These are phyloP conservation scores for Epizoanthus scotinus DNA, from an alignment of 92 coral and sea anemone species.

Conservation along the genomic window DNA sequence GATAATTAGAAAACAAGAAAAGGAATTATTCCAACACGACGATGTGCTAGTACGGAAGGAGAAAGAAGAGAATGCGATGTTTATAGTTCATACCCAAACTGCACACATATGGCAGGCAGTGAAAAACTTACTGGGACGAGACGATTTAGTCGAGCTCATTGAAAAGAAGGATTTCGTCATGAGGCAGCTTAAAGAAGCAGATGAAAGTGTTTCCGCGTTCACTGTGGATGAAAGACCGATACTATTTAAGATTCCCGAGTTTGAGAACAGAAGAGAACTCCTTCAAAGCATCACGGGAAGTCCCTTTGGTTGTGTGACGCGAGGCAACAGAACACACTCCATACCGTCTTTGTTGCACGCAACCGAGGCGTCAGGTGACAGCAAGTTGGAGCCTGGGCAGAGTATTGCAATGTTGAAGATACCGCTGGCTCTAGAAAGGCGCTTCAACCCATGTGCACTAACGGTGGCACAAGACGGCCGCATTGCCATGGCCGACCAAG, in stretches of 20 bases:
- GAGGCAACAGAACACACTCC: constrained; percentile 3
- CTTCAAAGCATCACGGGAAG: constrained; percentile 72
- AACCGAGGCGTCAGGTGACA: constrained; percentile 40
- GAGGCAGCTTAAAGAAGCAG: constrained; percentile 65
- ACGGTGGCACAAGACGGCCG: constrained; percentile 43
- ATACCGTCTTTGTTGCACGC: constrained; percentile 33
- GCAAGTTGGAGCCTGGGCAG: constrained; percentile 66
- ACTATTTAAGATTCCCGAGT: constrained; percentile 44
- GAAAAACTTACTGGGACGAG: constrained; percentile 55
- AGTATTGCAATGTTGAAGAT: constrained; percentile 56
- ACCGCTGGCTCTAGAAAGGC: constrained; percentile 54
- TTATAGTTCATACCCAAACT: constrained; percentile 51
- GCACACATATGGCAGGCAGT: constrained; percentile 56
- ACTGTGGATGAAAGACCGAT: constrained; percentile 50
- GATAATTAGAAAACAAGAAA: constrained; percentile 66
- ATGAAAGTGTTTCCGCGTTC: constrained; percentile 53
- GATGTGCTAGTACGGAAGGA: constrained; percentile 54
- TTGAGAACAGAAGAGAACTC: constrained; percentile 56
- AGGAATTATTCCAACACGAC: constrained; percentile 57
- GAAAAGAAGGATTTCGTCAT: constrained; percentile 64
- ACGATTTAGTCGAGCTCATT: constrained; percentile 54
- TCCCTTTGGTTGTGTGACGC: constrained; percentile 59
- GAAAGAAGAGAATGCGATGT: constrained; percentile 58
- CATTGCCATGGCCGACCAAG: constrained; percentile 72
- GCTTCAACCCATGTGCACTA: constrained; percentile 72